phyloP scores from a whole-genome alignment of 1,140 invertebrate genomes.

The Euura lappo region DNA sequence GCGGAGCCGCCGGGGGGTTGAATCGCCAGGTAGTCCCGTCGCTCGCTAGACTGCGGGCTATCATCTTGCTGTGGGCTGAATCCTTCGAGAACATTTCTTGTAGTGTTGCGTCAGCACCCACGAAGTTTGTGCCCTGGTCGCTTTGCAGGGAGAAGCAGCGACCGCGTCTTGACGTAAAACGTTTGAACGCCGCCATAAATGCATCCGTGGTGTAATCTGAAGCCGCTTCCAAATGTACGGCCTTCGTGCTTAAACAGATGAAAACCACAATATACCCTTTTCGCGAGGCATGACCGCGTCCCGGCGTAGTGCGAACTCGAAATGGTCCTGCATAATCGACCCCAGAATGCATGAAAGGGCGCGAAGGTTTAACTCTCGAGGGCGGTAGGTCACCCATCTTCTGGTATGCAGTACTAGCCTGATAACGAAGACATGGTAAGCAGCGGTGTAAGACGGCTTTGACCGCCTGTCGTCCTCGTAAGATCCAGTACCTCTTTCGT shows the following conservation, averaged over 20 bases:
- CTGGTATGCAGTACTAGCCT: constrained; percentile 23
- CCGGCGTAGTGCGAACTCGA: constrained; percentile 22
- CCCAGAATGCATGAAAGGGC: constrained; percentile 43
- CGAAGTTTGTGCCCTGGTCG: constrained; percentile 25
- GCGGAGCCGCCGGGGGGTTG: constrained; percentile 46
- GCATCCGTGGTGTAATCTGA: constrained; percentile 25
- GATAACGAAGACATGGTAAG: constrained; percentile 32
- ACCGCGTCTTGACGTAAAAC: constrained; percentile 23
- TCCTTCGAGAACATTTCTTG: no score
- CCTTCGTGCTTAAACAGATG: constrained; percentile 29
- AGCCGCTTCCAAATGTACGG: constrained; percentile 30
- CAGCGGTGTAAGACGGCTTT: constrained; percentile 29
- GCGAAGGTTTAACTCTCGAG: constrained; percentile 30
- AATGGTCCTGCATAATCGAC: constrained; percentile 54
- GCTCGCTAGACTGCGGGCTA: constrained; percentile 3
- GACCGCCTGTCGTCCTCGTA: constrained; percentile 19
- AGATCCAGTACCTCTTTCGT: constrained; percentile 33
- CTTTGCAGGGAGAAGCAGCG: constrained; percentile 9
- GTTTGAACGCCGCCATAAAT: constrained; percentile 18
- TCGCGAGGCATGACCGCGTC: constrained; percentile 24
- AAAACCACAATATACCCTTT: constrained; percentile 36
- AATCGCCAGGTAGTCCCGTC: constrained; percentile 37
- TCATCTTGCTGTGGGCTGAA: neutral
- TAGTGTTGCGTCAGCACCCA: constrained; percentile 16
- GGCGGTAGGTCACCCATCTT: constrained; percentile 42